Base-by-base conservation (phyloP, 2,113 vertebrate genomes). In the Etheostoma cragini region DNA sequence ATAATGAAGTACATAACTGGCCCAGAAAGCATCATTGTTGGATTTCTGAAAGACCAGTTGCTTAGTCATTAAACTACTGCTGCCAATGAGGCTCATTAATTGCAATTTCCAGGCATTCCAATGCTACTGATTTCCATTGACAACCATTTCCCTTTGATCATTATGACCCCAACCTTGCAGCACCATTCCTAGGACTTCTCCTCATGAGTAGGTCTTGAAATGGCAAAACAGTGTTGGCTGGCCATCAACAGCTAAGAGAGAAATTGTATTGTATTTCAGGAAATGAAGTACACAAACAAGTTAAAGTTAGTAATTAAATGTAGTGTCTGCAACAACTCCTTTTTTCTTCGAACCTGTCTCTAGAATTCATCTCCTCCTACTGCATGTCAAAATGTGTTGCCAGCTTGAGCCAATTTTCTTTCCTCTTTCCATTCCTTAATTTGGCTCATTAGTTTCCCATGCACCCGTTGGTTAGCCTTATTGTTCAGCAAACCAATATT, bases 61-160 rank as follows among this genome's bases (percentile, higher is more conserved):
- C 78, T 81, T 78, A 80, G 83, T 89, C 83, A 72, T 87, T 87
- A 80, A 87, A 80, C 83, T 71, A 68, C 85, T 87, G 80, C 81
- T 61, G 69, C 72, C 75, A 69, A 92, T 93, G 71, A 33, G 45
- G 72, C 89, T 93, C 91, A 93, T 94, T 94, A 88, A 93, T 91
- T 90, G 91, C 90, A 91, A 92, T 94, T 94, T 94, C 89, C 89
- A 91, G 90, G 86, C 90, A 88, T 88, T 88, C 87, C 53, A 75
- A 89, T 90, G 88, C 79, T 90, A 94, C 93, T 91, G 94, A 94
- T 94, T 91, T 90, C 78, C 85, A 82, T 92, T 84, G 6, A 89
- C 92, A 94, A 94, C 92, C 91, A 91, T 94, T 93, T 93, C 88
- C 89, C 92, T 93, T 92, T 92, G 90, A 93, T 93, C 89, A 92